Base-by-base conservation (phyloP, 2,888 invertebrate genomes). In the Rhingia rostrata region DNA sequence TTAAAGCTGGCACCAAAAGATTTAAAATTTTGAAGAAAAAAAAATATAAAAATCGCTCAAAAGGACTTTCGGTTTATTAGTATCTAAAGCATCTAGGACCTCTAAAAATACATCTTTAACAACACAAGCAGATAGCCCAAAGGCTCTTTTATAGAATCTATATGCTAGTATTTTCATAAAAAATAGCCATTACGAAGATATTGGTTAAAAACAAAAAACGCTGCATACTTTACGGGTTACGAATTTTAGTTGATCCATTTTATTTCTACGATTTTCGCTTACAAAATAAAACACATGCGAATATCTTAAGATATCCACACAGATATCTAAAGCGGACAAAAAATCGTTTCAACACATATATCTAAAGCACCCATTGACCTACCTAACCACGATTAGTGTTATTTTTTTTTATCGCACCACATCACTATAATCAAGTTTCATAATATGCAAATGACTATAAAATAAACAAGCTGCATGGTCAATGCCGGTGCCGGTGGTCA, bases 381-480 rank as follows among this genome's bases (percentile, higher is more conserved):
- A 72, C 82, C 64, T 54, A 82, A 82, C 72, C 77, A 82, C 61
- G 64, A 77, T 72, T 82, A 66, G 53, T 60, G 22, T 70, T 80
- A 67, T 54, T 43, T 54, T 72, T 66, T 60, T 35, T 54, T 77
- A 32, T 47, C 32, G 43, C 66, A 67, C 49, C 61, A 54, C 58
- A 77, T 60, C 47, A 56, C 58, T 54, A 64, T 54, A 9, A 82
- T 82, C 82, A 66, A 66, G 82, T 82, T 78, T 78, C 51, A 49
- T 30, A 79, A 83, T 83, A 83, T 82, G 82, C 78, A 82, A 82
- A 82, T 82, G 60, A 63, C 43, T 58, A 12, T 4, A 37, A 70
- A 70, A 72, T 77, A 82, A 82, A 82, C 82, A 82, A 77, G 82
- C 82, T 82, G 82, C 82, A 72, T 39, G 53, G 49, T 53, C 53